phyloP scores from a whole-genome alignment of 1,140 invertebrate species.

The Heliconius eleuchia region DNA sequence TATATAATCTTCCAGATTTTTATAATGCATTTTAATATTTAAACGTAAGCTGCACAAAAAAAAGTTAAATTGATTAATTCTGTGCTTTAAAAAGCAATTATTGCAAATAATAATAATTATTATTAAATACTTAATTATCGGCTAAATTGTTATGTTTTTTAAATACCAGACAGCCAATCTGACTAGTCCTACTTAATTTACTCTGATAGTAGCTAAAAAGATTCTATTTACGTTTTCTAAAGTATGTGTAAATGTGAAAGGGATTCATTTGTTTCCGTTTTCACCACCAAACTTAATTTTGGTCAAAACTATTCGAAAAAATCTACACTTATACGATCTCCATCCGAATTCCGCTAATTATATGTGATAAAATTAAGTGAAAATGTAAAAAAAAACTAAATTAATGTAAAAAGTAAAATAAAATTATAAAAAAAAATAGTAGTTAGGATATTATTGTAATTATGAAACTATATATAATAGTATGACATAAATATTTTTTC shows the following conservation, averaged over 20 bases:
- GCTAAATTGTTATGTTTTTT: no score
- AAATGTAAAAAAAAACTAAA: slow-evolving; percentile 23
- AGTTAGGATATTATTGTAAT: slow-evolving; percentile 21
- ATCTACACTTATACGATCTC: slow-evolving; percentile 27
- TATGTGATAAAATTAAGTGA: slow-evolving; percentile 47
- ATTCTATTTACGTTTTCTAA: background rate
- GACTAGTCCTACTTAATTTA: no score
- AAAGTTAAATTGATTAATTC: background rate
- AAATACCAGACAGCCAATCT: no score
- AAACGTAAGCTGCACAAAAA: slow-evolving; percentile 14
- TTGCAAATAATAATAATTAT: no score
- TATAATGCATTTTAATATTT: slow-evolving; percentile 24
- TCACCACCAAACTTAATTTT: background rate
- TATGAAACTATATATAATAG: background rate
- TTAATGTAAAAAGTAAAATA: slow-evolving; percentile 7
- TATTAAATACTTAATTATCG: no score
- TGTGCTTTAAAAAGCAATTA: no score
- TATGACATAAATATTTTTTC: slow-evolving; percentile 25
- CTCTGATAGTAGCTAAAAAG: no score
- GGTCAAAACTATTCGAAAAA: background rate
- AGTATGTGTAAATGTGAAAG: background rate
- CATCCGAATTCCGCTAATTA: slow-evolving; percentile 48
- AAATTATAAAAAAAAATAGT: background rate
- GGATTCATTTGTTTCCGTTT: background rate
- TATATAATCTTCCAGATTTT: slow-evolving; percentile 4